Conservation (phyloP, 1,140 invertebrate genomes). For the Trinorchestia longiramus region DNA sequence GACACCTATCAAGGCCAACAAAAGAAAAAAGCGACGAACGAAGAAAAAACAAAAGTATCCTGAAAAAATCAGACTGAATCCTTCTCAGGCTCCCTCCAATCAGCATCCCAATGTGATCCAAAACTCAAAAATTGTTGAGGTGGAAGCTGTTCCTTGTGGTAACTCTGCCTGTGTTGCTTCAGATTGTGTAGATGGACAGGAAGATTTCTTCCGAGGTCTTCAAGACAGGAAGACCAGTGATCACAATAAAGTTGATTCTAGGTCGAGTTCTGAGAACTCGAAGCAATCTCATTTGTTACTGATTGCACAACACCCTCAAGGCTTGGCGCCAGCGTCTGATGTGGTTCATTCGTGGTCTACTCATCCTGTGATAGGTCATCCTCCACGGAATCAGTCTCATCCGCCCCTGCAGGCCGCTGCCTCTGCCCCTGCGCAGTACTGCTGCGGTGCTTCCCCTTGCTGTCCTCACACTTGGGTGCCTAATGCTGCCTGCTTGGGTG, state of each 20-base stretch:
- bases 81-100: background rate
- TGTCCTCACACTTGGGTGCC: background rate
- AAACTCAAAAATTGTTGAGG: background rate
- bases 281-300: background rate
- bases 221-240: background rate
- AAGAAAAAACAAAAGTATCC: background rate
- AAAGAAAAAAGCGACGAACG: conserved; percentile 37
- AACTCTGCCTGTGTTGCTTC: background rate
- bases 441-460: background rate
- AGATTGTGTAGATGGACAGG: background rate
- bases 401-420: background rate
- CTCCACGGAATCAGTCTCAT: background rate
- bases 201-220: background rate
- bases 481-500: background rate
- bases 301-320: background rate
- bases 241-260: too few species aligned
- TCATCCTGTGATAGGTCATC: background rate
- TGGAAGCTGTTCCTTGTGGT: background rate
- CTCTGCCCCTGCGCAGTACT: background rate
- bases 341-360: background rate
- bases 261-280: too few species aligned
- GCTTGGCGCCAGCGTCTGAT: background rate
- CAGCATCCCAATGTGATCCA: background rate
- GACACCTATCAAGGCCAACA: conserved; percentile 31
- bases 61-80: background rate